A percentile compares a stretch with the other conserved stretches of the same genome.
These are phyloP conservation scores for Botrylloides violaceus DNA, from an alignment of 23 tunicate species.

Conservation along the genomic window DNA sequence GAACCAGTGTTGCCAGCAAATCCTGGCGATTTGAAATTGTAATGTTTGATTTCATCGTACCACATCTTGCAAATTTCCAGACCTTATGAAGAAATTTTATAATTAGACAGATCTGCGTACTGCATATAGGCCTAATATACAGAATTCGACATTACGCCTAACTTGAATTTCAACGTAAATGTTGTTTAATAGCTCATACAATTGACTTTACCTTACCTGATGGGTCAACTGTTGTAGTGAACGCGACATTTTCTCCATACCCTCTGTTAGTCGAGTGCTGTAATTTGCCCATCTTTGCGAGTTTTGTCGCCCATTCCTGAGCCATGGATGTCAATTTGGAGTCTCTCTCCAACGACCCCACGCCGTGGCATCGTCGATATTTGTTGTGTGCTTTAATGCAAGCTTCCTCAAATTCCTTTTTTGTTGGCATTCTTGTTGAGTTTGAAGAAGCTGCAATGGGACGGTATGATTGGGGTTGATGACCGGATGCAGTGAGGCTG, in stretches of 20 bases:
- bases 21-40: conserved; percentile 57
- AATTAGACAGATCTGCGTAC: no score
- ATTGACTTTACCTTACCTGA: conserved; percentile 44
- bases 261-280: conserved; percentile 41
- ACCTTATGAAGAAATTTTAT: no score
- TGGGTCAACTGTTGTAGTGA: conserved; percentile 38
- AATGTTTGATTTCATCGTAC: conserved; percentile 76
- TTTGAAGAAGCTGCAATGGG: not conserved
- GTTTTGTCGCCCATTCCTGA: conserved; percentile 63
- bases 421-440: conserved; percentile 19
- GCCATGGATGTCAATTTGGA: conserved; percentile 42
- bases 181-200: no score
- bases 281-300: conserved; percentile 33
- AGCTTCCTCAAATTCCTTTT: conserved; percentile 41
- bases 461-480: not conserved
- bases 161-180: not conserved
- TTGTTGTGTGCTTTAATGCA: conserved; percentile 59
- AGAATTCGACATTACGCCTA: not conserved
- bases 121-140: no score
- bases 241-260: conserved; percentile 77
- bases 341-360: conserved; percentile 20
- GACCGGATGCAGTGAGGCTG: not conserved
- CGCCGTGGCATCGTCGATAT: conserved; percentile 39
- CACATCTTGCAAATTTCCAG: conserved; percentile 31
- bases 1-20: conserved; percentile 45